Conservation (phyloP, 2,797 vertebrate species). For the Enteromius trimaculatus region DNA sequence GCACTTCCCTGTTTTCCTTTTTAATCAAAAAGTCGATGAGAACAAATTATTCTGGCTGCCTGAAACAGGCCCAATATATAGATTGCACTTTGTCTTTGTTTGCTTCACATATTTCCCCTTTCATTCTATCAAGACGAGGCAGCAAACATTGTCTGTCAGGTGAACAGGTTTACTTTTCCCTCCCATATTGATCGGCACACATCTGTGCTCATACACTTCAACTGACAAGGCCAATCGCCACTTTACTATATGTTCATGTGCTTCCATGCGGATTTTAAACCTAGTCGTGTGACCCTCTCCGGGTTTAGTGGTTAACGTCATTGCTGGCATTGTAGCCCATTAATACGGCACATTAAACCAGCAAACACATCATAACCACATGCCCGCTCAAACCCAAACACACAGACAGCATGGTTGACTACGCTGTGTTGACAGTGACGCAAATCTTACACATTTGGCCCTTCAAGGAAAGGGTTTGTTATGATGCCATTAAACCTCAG, state of each 20-base stretch:
- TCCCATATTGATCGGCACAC: conserved; percentile 10
- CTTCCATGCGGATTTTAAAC: conserved; percentile 9
- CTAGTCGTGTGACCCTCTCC: conserved; percentile 14
- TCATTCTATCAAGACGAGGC: background rate
- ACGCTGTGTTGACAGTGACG: conserved; percentile 46
- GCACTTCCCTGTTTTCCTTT: background rate
- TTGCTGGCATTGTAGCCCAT: conserved; percentile 21
- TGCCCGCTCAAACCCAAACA: conserved; percentile 50
- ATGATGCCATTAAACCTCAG: conserved; percentile 31
- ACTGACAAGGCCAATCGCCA: background rate
- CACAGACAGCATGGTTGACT: conserved; percentile 19
- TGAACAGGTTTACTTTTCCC: conserved; percentile 15
- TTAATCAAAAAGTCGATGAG: background rate
- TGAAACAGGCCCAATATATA: background rate
- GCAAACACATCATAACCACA: conserved; percentile 55
- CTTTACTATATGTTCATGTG: background rate
- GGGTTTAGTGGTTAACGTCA: conserved; percentile 9
- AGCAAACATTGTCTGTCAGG: background rate
- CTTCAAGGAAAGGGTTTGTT: conserved; percentile 31
- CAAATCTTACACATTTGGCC: conserved; percentile 32
- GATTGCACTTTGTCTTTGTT: conserved; percentile 2
- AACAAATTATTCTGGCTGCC: background rate
- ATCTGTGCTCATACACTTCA: background rate
- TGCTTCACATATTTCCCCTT: background rate
- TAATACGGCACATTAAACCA: conserved; percentile 46